These are phyloP conservation scores for Argyresthia goedartella DNA, from an alignment of 2,888 invertebrate species.

Conservation along the genomic window DNA sequence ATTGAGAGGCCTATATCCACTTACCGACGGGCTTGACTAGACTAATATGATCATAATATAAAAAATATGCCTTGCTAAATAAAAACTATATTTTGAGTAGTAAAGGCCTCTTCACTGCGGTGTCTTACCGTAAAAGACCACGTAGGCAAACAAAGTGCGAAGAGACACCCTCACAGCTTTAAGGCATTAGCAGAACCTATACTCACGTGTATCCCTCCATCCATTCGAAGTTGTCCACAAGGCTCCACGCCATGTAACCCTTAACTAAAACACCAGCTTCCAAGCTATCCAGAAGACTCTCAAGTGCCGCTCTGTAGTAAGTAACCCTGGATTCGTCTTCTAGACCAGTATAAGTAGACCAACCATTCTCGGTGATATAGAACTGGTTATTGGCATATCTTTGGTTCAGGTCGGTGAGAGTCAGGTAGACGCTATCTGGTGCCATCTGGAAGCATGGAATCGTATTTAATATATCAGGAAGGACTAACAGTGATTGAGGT, in stretches of 20 bases:
- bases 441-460: constrained; percentile 35
- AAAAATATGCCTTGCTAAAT: too few relatives aligned
- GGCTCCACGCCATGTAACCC: constrained; percentile 73
- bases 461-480: too few relatives aligned
- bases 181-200: too few relatives aligned
- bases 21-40: too few relatives aligned
- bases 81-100: too few relatives aligned
- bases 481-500: too few relatives aligned
- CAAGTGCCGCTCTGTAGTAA: constrained; percentile 51
- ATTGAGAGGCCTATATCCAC: too few relatives aligned
- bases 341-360: constrained; percentile 44
- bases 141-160: too few relatives aligned
- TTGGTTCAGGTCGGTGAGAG: constrained; percentile 56
- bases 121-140: too few relatives aligned
- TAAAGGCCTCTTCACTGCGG: too few relatives aligned
- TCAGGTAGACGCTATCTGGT: constrained; percentile 69
- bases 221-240: constrained; percentile 78
- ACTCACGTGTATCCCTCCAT: constrained; percentile 64
- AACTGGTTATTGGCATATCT: constrained; percentile 64
- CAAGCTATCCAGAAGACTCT: constrained; percentile 45
- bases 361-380: constrained; percentile 74
- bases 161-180: too few relatives aligned
- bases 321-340: constrained; percentile 61
- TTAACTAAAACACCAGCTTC: constrained; percentile 53
- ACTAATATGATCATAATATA: too few relatives aligned